Base-by-base conservation (phyloP, 2,888 invertebrate species). In the Callosobruchus maculatus region DNA sequence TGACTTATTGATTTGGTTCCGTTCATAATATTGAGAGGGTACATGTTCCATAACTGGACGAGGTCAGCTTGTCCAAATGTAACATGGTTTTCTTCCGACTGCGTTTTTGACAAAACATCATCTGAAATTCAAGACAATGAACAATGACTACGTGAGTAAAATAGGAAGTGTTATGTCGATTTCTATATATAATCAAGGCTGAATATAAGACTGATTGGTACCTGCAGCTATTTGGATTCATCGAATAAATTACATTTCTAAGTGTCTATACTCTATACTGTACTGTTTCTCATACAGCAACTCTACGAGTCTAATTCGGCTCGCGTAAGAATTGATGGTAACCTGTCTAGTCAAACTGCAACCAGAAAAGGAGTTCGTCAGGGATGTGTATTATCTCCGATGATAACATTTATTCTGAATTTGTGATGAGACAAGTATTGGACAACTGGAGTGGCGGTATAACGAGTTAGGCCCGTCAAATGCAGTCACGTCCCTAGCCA, bases 1-100 rank as follows among this genome's bases (percentile, higher is more conserved):
- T 87, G 86, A 78, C 88, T 88, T 68, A 89, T 88, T 70, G 70
- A 75, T 0, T 72, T 77, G 7, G 73, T 30, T 71, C 82, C 82
- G 66, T 77, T 71, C 67, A 80, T 73, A 26, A 81, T 70, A 20
- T 76, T 74, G 18, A 80, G 20, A 0, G 81, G 79, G 73, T 80
- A 81, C 22, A 74, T 73, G 69, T 78, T 79, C 82, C 82, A 82
- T 72, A 79, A 70, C 20, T 78, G 74, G 49, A 49, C 49, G 13
- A 49, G 49, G 49, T 49, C 13, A 18, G 9, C 13, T 49, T 49
- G 49, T 49, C 49, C 49, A 49, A 49, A 49, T 49, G 13, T 49
- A 49, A 49, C 49, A 49, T 49, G 4, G 49, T 49, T 49, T 49
- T 49, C 13, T 49, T 49, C 13, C 13, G 1, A 13, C 13, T 13